These are phyloP conservation scores for Leistus spinibarbis DNA, from an alignment of 2,888 invertebrate genomes.

Conservation along the genomic window DNA sequence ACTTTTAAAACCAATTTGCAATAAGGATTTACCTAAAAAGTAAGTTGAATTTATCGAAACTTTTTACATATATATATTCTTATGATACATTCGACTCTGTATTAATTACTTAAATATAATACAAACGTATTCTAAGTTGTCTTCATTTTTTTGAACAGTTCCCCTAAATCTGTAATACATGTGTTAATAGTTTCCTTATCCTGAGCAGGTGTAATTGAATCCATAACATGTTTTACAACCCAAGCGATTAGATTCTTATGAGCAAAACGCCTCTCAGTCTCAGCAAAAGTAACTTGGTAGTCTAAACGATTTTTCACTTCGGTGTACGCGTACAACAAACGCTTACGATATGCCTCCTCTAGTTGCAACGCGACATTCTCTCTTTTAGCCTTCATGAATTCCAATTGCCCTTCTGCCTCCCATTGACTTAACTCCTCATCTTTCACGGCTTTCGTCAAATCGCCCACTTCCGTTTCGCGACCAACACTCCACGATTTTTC, in stretches of 20 bases:
- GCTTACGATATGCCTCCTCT: slow-evolving; percentile 80
- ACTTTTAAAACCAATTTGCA: no score
- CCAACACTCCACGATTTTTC: slow-evolving; percentile 62
- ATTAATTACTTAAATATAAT: neutral
- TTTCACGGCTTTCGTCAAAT: slow-evolving; percentile 62
- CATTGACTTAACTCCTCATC: slow-evolving; percentile 73
- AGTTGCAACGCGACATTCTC: slow-evolving; percentile 88
- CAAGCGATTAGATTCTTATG: slow-evolving; percentile 91
- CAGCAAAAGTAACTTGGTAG: slow-evolving; percentile 83
- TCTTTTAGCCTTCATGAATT: slow-evolving; percentile 78
- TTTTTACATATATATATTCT: no score
- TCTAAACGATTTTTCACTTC: slow-evolving; percentile 76
- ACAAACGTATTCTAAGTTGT: neutral
- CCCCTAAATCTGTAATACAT: slow-evolving; percentile 79
- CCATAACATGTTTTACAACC: slow-evolving; percentile 81
- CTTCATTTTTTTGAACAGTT: slow-evolving; percentile 42
- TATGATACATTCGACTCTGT: no score
- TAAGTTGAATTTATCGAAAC: no score
- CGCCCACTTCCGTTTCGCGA: slow-evolving; percentile 59
- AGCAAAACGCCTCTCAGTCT: slow-evolving; percentile 75
- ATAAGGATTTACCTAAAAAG: no score
- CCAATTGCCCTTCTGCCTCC: slow-evolving; percentile 73
- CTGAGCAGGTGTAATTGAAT: slow-evolving; percentile 84
- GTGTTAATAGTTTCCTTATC: slow-evolving; percentile 83
- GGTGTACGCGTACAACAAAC: slow-evolving; percentile 60